These are phyloP conservation scores for Platygyra sinensis DNA, from an alignment of 64 coral and sea anemone genomes.

Conservation along the genomic window DNA sequence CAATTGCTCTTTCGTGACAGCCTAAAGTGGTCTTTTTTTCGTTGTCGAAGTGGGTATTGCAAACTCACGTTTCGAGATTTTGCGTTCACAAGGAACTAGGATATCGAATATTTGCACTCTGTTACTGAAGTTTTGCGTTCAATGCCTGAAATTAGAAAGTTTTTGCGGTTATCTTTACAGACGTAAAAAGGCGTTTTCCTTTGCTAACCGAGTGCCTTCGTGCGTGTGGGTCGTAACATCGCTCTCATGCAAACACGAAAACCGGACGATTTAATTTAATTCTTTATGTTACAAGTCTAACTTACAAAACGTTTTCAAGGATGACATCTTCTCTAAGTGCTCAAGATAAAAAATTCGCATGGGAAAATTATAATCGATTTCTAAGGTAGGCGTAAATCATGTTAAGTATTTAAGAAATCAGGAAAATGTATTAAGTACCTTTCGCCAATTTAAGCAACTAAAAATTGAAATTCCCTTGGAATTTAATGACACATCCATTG, in stretches of 20 bases:
- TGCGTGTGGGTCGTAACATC: neutral
- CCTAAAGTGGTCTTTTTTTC: neutral
- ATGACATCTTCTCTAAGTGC: slow-evolving; percentile 13
- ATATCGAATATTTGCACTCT: neutral
- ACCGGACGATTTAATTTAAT: neutral
- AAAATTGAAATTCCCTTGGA: neutral
- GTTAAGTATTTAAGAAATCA: neutral
- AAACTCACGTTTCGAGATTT: neutral
- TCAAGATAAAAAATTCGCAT: neutral
- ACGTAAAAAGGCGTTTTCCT: neutral
- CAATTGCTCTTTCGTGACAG: neutral
- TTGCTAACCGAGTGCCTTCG: neutral
- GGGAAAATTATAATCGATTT: slow-evolving; percentile 19
- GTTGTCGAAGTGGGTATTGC: neutral
- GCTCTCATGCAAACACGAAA: neutral
- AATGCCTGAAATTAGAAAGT: neutral
- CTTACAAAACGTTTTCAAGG: slow-evolving; percentile 5
- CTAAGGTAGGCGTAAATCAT: neutral
- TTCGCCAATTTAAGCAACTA: neutral
- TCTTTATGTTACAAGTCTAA: neutral
- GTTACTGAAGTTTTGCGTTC: neutral
- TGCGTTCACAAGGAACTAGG: neutral
- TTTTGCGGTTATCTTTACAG: neutral
- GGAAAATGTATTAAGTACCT: neutral
- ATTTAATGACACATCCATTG: too few species aligned